Evolutionary conservation across 1,140 invertebrate genomes (phyloP).

Genomic region (Mya arenaria): DNA sequence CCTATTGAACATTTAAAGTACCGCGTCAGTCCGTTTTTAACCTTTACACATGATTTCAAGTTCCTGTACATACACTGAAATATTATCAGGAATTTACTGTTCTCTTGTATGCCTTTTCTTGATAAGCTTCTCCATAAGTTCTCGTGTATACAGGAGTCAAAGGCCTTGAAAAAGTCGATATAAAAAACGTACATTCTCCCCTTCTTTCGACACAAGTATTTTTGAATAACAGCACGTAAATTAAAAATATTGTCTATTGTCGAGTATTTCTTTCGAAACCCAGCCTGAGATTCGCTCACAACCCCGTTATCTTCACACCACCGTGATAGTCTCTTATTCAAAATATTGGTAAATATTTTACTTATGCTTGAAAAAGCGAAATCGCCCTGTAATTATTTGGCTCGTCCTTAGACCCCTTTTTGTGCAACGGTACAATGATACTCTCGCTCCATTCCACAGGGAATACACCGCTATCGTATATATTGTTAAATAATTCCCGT

Average conservation of each 20-base stretch:
- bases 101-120: background rate
- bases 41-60: conserved; percentile 14
- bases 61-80: conserved; percentile 19
- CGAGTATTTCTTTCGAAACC: conserved; percentile 22
- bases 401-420: conserved; percentile 12
- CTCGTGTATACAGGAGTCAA: conserved; percentile 14
- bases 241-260: conserved; percentile 44
- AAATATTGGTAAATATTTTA: conserved; percentile 11
- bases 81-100: conserved; percentile 7
- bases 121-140: conserved; percentile 2
- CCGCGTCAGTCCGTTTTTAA: background rate
- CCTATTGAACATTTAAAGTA: conserved; percentile 14
- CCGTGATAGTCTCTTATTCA: background rate
- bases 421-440: conserved; percentile 31
- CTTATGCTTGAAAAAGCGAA: conserved; percentile 7
- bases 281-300: conserved; percentile 27
- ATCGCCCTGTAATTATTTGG: conserved; percentile 43
- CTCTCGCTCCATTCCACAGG: conserved; percentile 9
- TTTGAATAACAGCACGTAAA: conserved; percentile 34
- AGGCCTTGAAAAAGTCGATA: conserved; percentile 39
- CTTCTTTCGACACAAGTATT: conserved; percentile 26
- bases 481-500: conserved; percentile 29
- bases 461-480: conserved; percentile 9
- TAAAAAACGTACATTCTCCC: conserved; percentile 20
- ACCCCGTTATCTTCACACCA: conserved; percentile 22